These are phyloP conservation scores for Drosophila neocordata DNA, from an alignment of 1,140 invertebrate species.

Conservation along the genomic window DNA sequence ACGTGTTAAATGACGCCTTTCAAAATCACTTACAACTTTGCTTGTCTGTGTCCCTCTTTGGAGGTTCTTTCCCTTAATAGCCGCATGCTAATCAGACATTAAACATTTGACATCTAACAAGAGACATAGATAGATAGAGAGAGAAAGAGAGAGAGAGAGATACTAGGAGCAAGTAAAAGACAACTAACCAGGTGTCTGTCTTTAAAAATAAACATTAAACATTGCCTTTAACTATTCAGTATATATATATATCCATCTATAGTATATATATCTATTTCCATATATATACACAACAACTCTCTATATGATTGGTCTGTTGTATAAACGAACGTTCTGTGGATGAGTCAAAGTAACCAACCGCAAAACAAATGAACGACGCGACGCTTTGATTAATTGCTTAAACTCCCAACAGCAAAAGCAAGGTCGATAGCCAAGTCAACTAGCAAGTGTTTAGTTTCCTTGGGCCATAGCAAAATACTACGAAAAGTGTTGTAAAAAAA, in stretches of 20 bases:
- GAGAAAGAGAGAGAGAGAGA: neutral
- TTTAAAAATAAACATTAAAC: conserved; percentile 26
- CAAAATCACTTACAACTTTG: conserved; percentile 44
- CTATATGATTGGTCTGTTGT: neutral
- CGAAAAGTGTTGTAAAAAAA: conserved; percentile 24
- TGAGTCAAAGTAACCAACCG: conserved; percentile 37
- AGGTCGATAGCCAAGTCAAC: conserved; percentile 19
- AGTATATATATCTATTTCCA: too few relatives aligned
- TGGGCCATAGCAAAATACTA: conserved; percentile 19
- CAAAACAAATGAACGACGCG: conserved; percentile 43
- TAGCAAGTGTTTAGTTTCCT: conserved; percentile 45
- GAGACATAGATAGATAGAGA: neutral
- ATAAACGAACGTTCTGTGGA: neutral
- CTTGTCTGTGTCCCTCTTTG: conserved; percentile 7
- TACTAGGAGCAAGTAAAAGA: too few relatives aligned
- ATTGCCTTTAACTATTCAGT: conserved; percentile 13
- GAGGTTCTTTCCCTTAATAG: conserved; percentile 41
- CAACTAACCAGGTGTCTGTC: neutral
- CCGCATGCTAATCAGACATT: conserved; percentile 47
- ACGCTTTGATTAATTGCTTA: conserved; percentile 49
- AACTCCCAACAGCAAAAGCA: conserved; percentile 9
- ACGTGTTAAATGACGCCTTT: conserved; percentile 36
- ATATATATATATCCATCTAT: too few relatives aligned
- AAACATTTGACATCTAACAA: conserved; percentile 28
- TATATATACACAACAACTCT: neutral